Evolutionary conservation across 2,888 invertebrate species (phyloP).

Genomic region (Dryobotodes eremita): DNA sequence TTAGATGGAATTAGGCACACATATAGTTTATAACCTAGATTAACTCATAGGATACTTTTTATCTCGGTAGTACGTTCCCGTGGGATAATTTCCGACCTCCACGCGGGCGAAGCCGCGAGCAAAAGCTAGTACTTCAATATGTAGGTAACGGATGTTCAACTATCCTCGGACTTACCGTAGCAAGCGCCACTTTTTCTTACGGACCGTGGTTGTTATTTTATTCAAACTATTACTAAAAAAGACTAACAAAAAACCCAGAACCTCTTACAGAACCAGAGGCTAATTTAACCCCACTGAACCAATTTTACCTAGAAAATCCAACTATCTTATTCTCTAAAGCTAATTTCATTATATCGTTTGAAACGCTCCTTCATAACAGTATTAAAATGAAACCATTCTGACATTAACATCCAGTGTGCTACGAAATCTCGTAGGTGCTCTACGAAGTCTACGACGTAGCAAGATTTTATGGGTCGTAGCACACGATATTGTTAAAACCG

Average conservation of each 20-base stretch:
- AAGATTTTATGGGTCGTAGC: constrained; percentile 52
- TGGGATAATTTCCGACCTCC: too few relatives aligned
- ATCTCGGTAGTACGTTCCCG: too few relatives aligned
- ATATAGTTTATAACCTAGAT: too few relatives aligned
- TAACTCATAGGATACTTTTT: too few relatives aligned
- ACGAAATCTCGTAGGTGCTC: constrained; percentile 55
- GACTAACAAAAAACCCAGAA: not conserved
- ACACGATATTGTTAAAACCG: constrained; percentile 42
- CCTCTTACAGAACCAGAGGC: not conserved
- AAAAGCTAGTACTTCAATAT: too few relatives aligned
- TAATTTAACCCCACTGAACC: not conserved
- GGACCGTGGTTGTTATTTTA: not conserved
- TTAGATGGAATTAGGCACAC: too few relatives aligned
- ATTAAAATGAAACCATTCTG: constrained; percentile 44
- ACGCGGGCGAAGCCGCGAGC: too few relatives aligned
- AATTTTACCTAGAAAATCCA: constrained; percentile 4
- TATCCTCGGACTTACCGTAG: too few relatives aligned
- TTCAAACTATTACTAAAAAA: too few relatives aligned
- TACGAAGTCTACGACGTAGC: constrained; percentile 55
- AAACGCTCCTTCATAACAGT: constrained; percentile 38
- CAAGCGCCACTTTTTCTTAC: not conserved
- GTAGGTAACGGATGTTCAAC: too few relatives aligned
- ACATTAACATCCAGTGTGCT: constrained; percentile 58
- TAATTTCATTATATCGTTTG: constrained; percentile 11
- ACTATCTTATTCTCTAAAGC: constrained; percentile 19